These are phyloP conservation scores for Globodera rostochiensis DNA, from an alignment of 1,140 invertebrate genomes.

Conservation along the genomic window DNA sequence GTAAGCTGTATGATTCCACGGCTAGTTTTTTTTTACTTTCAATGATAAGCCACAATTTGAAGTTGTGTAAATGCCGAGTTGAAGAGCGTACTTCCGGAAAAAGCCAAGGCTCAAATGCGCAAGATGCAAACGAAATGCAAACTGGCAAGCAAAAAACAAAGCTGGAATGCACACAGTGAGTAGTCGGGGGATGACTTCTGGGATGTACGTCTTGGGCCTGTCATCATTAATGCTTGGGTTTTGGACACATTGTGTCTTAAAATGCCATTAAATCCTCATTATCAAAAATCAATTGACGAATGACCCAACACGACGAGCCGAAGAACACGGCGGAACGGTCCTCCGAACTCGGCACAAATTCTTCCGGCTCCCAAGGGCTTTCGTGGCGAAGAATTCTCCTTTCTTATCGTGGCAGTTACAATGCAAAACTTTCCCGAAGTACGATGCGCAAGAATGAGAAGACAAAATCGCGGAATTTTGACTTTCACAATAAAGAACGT, in stretches of 20 bases:
- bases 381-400: constrained; percentile 73
- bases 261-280: no score
- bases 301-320: background rate
- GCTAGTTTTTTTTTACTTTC: constrained; percentile 23
- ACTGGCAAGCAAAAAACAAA: background rate
- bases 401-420: constrained; percentile 93
- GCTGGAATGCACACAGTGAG: no score
- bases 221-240: background rate
- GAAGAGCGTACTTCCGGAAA: constrained; percentile 37
- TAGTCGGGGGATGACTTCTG: no score
- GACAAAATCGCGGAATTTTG: no score
- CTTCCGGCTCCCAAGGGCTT: constrained; percentile 25
- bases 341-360: background rate
- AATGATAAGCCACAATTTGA: constrained; percentile 13
- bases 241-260: no score
- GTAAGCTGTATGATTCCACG: constrained; percentile 86
- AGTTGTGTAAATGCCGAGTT: constrained; percentile 42
- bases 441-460: no score
- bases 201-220: no score
- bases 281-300: background rate
- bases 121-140: constrained; percentile 16
- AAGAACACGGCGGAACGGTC: background rate
- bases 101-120: constrained; percentile 25
- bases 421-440: constrained; percentile 76
- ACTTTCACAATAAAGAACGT: no score